These are phyloP conservation scores for Cygnus buccinator DNA, from an alignment of 2,113 vertebrate species.

Conservation along the genomic window DNA sequence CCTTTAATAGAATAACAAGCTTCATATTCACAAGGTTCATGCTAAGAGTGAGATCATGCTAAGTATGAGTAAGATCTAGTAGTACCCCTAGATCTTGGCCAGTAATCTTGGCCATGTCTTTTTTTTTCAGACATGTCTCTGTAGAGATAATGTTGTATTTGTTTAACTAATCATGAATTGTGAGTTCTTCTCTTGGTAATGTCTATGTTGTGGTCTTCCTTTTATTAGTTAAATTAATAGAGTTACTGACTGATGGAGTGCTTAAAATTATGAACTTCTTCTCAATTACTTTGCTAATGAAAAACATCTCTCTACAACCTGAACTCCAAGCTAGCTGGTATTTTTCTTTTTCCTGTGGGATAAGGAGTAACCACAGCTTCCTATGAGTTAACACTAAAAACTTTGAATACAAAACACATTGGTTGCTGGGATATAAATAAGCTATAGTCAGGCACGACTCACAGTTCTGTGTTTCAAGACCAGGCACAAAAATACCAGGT, in stretches of 20 bases:
- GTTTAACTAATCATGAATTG: neutral
- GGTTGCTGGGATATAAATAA: neutral
- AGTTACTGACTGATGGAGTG: neutral
- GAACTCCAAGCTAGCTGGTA: fast-evolving
- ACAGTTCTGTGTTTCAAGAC: neutral
- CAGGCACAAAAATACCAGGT: fast-evolving
- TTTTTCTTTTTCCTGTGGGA: neutral
- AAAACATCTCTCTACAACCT: neutral
- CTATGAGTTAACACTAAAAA: neutral
- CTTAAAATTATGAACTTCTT: neutral
- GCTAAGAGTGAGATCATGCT: neutral
- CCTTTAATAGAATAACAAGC: neutral
- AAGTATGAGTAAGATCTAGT: too few species aligned
- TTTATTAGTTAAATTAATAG: neutral
- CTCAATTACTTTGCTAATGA: neutral
- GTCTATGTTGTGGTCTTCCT: neutral
- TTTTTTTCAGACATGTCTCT: neutral
- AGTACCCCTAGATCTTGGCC: neutral
- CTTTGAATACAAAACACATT: neutral
- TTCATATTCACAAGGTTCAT: neutral
- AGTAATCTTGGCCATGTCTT: neutral
- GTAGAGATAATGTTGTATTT: neutral
- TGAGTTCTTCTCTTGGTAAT: neutral
- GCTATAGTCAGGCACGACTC: fast-evolving
- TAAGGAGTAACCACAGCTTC: neutral